These are phyloP conservation scores for Baccha elongata DNA, from an alignment of 2,888 invertebrate species.

Conservation along the genomic window DNA sequence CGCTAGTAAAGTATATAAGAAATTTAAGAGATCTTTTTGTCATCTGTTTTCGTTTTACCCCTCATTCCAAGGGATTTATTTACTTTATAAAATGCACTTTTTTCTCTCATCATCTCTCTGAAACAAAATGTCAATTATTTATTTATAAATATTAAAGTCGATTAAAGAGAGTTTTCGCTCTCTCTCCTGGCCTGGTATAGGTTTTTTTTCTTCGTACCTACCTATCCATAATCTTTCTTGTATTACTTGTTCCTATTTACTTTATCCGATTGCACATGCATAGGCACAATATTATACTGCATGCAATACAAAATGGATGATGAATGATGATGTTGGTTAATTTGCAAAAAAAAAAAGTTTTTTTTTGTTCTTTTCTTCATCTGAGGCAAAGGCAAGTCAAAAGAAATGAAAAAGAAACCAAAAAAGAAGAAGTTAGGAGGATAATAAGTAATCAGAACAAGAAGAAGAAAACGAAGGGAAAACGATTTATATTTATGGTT, in stretches of 20 bases:
- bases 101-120: too few species aligned
- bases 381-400: not conserved
- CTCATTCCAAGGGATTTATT: constrained; percentile 8
- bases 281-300: not conserved
- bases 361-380: not conserved
- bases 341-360: constrained; percentile 30
- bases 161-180: not conserved
- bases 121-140: not conserved
- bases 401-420: not conserved
- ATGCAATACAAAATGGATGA: constrained; percentile 57
- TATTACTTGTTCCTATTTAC: constrained; percentile 67
- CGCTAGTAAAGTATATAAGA: constrained; percentile 37
- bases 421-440: constrained; percentile 16
- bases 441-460: constrained; percentile 27
- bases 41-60: constrained; percentile 61
- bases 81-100: constrained; percentile 30
- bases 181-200: not conserved
- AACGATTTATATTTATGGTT: constrained; percentile 64
- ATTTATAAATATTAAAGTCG: not conserved
- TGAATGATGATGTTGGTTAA: constrained; percentile 56
- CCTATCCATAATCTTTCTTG: constrained; percentile 16
- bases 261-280: constrained; percentile 55
- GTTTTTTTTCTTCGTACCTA: constrained; percentile 1
- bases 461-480: constrained; percentile 38
- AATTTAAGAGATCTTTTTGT: constrained; percentile 46